Evolutionary conservation across 2,888 invertebrate genomes (phyloP).

Genomic region (Acanthosepion pharaonis): DNA sequence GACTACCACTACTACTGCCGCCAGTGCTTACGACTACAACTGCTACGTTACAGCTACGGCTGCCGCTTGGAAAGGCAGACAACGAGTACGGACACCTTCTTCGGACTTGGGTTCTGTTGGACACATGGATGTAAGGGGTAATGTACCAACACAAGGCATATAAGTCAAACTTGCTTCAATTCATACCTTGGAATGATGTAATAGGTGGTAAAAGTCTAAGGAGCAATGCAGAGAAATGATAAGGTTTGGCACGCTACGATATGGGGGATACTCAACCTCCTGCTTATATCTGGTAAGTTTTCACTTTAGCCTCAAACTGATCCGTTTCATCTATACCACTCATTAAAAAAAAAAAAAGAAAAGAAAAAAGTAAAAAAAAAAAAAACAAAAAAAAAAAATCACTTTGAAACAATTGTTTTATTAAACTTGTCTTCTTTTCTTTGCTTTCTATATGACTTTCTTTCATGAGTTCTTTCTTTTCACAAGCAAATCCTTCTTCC

Average conservation of each 20-base stretch:
- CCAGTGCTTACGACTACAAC: neutral
- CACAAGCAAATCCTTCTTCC: too few relatives aligned
- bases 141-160: constrained; percentile 38
- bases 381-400: neutral
- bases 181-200: constrained; percentile 46
- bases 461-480: neutral
- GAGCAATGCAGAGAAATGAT: constrained; percentile 48
- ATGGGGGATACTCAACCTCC: constrained; percentile 42
- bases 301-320: constrained; percentile 14
- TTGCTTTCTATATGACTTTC: neutral
- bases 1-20: constrained; percentile 6
- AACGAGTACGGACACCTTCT: constrained; percentile 1
- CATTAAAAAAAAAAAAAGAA: neutral
- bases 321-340: neutral
- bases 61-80: constrained; percentile 23
- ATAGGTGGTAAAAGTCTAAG: constrained; percentile 25
- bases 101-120: neutral
- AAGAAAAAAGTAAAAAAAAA: neutral
- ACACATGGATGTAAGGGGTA: constrained; percentile 44
- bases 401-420: neutral
- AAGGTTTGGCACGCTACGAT: constrained; percentile 44
- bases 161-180: constrained; percentile 43
- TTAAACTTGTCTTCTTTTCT: neutral
- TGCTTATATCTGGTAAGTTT: constrained; percentile 47
- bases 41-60: constrained; percentile 33